Evolutionary conservation across 2,888 invertebrate genomes (phyloP).

Genomic region (Thelaira solivaga): DNA sequence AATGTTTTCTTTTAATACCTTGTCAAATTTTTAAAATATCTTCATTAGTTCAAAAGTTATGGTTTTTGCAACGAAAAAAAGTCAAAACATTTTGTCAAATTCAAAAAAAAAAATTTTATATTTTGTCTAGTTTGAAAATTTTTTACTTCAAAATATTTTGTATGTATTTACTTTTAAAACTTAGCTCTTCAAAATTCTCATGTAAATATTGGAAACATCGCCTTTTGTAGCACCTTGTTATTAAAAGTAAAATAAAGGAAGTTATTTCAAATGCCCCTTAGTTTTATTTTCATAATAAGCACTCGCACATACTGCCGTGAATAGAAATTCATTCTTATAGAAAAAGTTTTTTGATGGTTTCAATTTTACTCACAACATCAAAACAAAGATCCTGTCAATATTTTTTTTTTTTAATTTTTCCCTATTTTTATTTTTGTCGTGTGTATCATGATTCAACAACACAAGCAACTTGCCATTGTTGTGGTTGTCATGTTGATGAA

Average conservation of each 20-base stretch:
- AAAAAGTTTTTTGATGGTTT: conserved; percentile 10
- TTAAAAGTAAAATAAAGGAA: not conserved
- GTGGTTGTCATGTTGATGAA: conserved; percentile 53
- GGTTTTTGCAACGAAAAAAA: no score
- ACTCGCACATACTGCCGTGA: no score
- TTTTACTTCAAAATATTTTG: no score
- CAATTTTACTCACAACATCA: conserved; percentile 3
- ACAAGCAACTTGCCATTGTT: conserved; percentile 28
- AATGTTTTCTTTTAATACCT: no score
- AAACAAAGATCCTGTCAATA: conserved; percentile 51
- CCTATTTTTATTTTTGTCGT: not conserved
- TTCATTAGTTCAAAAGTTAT: no score
- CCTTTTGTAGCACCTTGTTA: not conserved
- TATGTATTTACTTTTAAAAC: no score
- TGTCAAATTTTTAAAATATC: no score
- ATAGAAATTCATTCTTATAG: not conserved
- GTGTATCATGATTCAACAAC: not conserved
- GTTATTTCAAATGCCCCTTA: not conserved
- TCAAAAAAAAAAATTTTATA: no score
- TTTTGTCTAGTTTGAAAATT: no score
- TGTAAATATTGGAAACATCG: not conserved
- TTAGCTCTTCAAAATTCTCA: no score
- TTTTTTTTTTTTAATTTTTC: conserved; percentile 35
- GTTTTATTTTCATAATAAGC: not conserved
- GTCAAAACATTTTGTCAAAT: no score